A percentile compares a stretch with the other conserved stretches of the same genome.
Evolutionary conservation across 2,797 vertebrate genomes (phyloP).

Genomic region (Numenius phaeopus): DNA sequence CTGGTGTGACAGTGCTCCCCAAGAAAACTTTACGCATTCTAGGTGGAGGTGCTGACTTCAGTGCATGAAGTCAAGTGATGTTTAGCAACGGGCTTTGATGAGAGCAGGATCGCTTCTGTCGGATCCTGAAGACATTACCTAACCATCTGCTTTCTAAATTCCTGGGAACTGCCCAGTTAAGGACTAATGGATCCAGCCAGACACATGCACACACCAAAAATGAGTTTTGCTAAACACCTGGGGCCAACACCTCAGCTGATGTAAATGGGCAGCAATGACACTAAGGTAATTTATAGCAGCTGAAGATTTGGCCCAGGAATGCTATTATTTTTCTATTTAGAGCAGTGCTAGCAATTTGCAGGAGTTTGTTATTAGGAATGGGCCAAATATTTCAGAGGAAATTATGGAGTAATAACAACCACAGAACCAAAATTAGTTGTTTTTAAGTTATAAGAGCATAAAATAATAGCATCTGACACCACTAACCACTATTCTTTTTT

Average conservation of each 20-base stretch:
- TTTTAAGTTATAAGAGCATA: slow-evolving; percentile 67
- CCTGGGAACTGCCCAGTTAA: slow-evolving; percentile 35
- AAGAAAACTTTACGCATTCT: background rate
- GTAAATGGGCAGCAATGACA: background rate
- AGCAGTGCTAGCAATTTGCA: slow-evolving; percentile 46
- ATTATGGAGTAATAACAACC: slow-evolving; percentile 61
- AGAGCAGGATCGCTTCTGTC: background rate
- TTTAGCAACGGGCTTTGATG: background rate
- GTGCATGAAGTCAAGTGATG: background rate
- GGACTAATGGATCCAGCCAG: background rate
- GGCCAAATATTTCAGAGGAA: slow-evolving; percentile 49
- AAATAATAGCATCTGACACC: slow-evolving; percentile 72
- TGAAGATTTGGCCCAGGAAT: slow-evolving; percentile 4
- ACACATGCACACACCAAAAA: background rate
- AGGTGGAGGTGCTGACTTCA: slow-evolving; percentile 38
- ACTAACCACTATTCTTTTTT: slow-evolving; percentile 61
- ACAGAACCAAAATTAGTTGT: slow-evolving; percentile 55
- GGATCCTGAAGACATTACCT: slow-evolving; percentile 4
- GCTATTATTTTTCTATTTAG: slow-evolving; percentile 40
- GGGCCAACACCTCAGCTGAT: slow-evolving; percentile 20
- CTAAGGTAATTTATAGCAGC: slow-evolving; percentile 32
- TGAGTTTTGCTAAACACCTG: slow-evolving; percentile 1
- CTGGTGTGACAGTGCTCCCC: background rate
- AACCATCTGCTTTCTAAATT: background rate
- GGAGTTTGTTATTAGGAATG: slow-evolving; percentile 47